phyloP scores from a whole-genome alignment of 1,140 invertebrate genomes.

The Tetramorium simillimum region DNA sequence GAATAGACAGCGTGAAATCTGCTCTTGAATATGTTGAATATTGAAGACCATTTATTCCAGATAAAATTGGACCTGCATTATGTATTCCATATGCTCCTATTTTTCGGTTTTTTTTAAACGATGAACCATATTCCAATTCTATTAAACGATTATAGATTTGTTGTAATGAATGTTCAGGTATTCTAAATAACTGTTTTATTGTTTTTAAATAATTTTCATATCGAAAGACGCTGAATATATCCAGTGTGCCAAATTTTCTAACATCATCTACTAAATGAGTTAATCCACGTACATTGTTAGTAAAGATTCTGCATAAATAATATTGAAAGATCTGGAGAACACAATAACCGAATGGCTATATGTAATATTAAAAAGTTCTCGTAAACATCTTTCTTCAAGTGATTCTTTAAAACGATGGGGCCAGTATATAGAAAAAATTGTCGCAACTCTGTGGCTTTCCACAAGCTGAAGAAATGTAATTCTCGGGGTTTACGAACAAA shows the following conservation, averaged over 20 bases:
- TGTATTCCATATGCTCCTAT: neutral
- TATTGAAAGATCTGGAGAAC: slow-evolving; percentile 8
- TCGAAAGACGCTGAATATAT: neutral
- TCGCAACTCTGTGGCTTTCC: neutral
- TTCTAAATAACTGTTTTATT: neutral
- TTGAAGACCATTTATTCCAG: neutral
- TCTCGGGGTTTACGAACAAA: neutral
- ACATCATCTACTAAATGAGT: neutral
- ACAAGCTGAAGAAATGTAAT: neutral
- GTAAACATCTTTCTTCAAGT: neutral
- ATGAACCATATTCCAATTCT: neutral
- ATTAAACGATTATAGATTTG: slow-evolving; percentile 5
- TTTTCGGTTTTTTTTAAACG: neutral
- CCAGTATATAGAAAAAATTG: slow-evolving; percentile 1
- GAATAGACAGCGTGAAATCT: neutral
- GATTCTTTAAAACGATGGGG: too few relatives aligned
- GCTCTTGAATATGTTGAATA: neutral
- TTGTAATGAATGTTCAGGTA: neutral
- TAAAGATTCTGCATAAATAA: neutral
- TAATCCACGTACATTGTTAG: neutral
- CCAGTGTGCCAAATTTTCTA: neutral
- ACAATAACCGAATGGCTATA: slow-evolving; percentile 7
- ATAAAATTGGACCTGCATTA: neutral
- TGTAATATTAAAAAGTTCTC: neutral
- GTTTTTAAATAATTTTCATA: slow-evolving; percentile 9